A percentile compares a stretch with the other conserved stretches of the same genome.
Evolutionary conservation across 2,888 invertebrate species (phyloP).

Genomic region (Caenorhabditis doughertyi): DNA sequence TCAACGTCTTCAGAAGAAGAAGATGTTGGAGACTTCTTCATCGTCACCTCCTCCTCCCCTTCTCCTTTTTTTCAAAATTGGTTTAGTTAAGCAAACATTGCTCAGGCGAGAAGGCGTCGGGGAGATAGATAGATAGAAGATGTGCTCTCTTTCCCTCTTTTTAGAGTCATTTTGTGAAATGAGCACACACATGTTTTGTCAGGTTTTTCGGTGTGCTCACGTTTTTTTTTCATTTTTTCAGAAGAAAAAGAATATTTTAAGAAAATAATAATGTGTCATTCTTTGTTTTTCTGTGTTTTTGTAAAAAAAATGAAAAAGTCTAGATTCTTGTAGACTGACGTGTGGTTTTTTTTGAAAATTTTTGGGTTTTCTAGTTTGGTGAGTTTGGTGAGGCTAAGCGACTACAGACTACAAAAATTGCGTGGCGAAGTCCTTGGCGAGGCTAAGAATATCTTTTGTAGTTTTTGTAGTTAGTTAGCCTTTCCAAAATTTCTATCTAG

Average conservation of each 20-base stretch:
- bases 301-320: too few relatives aligned
- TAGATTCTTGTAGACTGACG: too few relatives aligned
- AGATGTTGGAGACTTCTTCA: not conserved
- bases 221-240: not conserved
- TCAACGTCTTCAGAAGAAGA: conserved; percentile 25
- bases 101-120: not conserved
- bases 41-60: conserved; percentile 4
- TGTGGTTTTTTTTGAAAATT: not conserved
- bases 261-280: conserved; percentile 3
- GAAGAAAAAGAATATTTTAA: not conserved
- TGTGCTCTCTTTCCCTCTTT: not conserved
- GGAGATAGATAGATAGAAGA: too few relatives aligned
- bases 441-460: too few relatives aligned
- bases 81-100: conserved; percentile 58
- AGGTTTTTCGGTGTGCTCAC: not conserved
- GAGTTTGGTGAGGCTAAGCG: not conserved
- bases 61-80: conserved; percentile 40
- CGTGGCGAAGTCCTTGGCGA: too few relatives aligned
- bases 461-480: too few relatives aligned
- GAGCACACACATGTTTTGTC: conserved; percentile 10
- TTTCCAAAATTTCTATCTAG: too few relatives aligned
- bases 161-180: conserved; percentile 17
- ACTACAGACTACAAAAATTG: not conserved
- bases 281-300: not conserved
- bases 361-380: not conserved